Evolutionary conservation across 2,797 vertebrate genomes (phyloP), one percentile per base, ranked within the genome.

Genomic region (Muscicapa comitata): DNA sequence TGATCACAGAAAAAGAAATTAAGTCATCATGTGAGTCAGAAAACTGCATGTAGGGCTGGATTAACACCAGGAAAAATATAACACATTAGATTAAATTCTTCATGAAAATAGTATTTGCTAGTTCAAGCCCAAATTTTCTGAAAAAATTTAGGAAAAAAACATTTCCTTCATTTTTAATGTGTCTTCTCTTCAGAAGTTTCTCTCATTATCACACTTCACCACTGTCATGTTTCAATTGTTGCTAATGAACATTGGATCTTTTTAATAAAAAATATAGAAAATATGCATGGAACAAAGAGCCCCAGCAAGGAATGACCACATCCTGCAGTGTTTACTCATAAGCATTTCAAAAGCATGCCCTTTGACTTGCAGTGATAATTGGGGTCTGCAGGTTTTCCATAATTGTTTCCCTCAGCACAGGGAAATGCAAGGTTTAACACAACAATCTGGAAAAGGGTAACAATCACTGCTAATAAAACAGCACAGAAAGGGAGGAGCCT

Each of bases 11-110:
- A 55, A 5, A 13, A 86, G 58, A 94, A 89, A 93, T 94, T 74
- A 94, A 94, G 73, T 86, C 91, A 90, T 72, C 75, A 42, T 20
- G 23, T 65, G 61, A 86, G 65, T 87, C 90, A 94, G 82, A 88
- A 94, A 83, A 70, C 38, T 11, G 8, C 63, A 68, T 20, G 20
- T 54, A 68, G 47, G 50, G 33, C 9, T 66, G n/a, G 51, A 75
- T 70, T 66, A 81, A 89, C 84, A 57, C 20, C 20, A 57, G 38
- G 24, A n/a, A 88, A 82, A 75, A 38, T 7, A 71, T 23, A 57
- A 90, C 35, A 75, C 55, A 63, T 48, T 42, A 53, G 35, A 58
- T 58, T 1, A 63, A 93, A 77, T 72, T 65, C 58, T 72, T 94
- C 29, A 65, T 26, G 35, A 80, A 88, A 80, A 77, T 11, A 12